Conservation (phyloP, 2,797 vertebrate species). For the Pseudomugil tenellus region DNA sequence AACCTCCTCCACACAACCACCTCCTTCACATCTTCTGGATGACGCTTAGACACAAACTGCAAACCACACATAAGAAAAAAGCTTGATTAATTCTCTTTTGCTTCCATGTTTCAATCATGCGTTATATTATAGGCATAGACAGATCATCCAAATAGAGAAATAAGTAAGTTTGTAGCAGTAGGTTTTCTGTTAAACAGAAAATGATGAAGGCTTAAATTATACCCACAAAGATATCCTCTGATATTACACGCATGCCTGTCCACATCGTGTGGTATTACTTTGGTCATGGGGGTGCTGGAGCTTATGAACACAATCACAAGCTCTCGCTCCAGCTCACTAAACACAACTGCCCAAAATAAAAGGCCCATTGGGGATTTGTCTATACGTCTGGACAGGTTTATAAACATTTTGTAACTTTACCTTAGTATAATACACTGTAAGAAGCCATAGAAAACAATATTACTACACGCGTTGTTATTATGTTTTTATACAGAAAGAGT, state of each 20-base stretch:
- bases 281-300: slow-evolving; percentile 52
- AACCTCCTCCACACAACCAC: slow-evolving; percentile 91
- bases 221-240: neutral
- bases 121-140: neutral
- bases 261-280: slow-evolving; percentile 19
- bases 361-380: slow-evolving; percentile 21
- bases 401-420: neutral
- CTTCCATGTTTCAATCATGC: neutral
- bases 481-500: neutral
- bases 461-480: neutral
- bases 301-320: slow-evolving; percentile 57
- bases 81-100: neutral
- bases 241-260: slow-evolving; percentile 21
- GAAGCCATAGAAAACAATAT: neutral
- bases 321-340: slow-evolving; percentile 17
- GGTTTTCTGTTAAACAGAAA: neutral
- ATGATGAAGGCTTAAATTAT: neutral
- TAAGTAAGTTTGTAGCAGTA: neutral
- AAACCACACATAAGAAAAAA: neutral
- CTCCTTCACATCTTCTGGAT: slow-evolving; percentile 90
- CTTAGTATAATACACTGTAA: neutral
- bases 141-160: neutral
- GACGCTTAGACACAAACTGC: slow-evolving; percentile 90
- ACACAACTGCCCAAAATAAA: slow-evolving; percentile 19
- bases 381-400: neutral